phyloP scores from a whole-genome alignment of 2,797 vertebrate genomes.

The Parauchenoglanis punctatus region DNA sequence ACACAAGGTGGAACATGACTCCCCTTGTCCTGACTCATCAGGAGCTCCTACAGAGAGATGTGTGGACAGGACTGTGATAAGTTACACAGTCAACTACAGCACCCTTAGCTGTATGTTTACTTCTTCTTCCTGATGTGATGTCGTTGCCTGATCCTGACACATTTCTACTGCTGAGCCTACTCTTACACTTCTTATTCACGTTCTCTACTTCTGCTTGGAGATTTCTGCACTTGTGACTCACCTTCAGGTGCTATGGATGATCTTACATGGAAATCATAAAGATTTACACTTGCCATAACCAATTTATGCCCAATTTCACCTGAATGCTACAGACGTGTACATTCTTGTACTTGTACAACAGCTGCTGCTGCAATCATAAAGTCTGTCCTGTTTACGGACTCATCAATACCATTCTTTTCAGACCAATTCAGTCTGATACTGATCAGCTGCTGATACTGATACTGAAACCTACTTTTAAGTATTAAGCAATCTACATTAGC shows the following conservation, averaged over 20 bases:
- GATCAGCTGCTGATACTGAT: not conserved
- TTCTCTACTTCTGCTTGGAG: not conserved
- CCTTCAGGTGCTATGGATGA: not conserved
- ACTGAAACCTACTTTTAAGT: not conserved
- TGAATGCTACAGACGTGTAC: not conserved
- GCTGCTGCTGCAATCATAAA: not conserved
- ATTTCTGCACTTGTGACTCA: not conserved
- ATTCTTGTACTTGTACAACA: not conserved
- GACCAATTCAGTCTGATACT: not conserved
- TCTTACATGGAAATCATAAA: not conserved
- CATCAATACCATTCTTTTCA: not conserved
- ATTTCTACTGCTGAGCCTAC: not conserved
- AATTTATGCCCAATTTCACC: not conserved
- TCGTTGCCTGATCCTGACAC: not conserved
- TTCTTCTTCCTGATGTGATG: not conserved
- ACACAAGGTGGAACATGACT: not conserved
- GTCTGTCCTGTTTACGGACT: not conserved
- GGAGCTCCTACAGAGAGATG: slow-evolving; percentile 2
- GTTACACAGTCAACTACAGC: not conserved
- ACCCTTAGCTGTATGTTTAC: not conserved
- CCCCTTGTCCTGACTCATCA: slow-evolving; percentile 1
- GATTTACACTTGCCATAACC: not conserved
- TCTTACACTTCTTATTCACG: not conserved
- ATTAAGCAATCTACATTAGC: not conserved
- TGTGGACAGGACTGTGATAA: not conserved